phyloP scores from a whole-genome alignment of 2,797 vertebrate genomes.

The Microctenopoma stevenorrisi region DNA sequence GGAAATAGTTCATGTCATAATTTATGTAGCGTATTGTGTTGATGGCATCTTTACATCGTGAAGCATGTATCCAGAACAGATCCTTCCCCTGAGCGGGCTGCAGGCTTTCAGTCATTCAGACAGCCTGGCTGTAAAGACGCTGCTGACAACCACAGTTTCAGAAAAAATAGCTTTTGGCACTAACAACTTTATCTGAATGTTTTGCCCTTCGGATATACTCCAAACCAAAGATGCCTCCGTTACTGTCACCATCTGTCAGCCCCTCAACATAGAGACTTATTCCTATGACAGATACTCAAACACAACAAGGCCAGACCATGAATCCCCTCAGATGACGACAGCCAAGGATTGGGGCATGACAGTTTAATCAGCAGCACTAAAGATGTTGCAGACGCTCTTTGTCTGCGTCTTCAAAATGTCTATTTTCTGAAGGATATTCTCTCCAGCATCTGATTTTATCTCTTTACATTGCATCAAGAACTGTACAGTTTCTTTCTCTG shows the following conservation, averaged over 20 bases:
- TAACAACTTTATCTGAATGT: slow-evolving; percentile 72
- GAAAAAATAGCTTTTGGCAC: slow-evolving; percentile 67
- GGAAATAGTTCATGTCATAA: slow-evolving; percentile 38
- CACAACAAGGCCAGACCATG: slow-evolving; percentile 52
- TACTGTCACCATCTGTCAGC: slow-evolving; percentile 68
- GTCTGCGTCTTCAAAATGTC: slow-evolving; percentile 25
- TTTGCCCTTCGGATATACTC: slow-evolving; percentile 69
- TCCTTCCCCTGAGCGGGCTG: slow-evolving; percentile 49
- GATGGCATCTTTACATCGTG: slow-evolving; percentile 57
- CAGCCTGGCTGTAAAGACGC: slow-evolving; percentile 60
- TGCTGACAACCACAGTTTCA: slow-evolving; percentile 69
- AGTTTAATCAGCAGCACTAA: slow-evolving; percentile 53
- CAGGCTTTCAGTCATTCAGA: slow-evolving; percentile 62
- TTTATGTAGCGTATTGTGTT: slow-evolving; percentile 39
- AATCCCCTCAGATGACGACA: slow-evolving; percentile 43
- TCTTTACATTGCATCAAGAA: neutral
- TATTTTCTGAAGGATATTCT: slow-evolving; percentile 5
- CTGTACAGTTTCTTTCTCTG: too few relatives aligned
- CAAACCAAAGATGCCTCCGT: slow-evolving; percentile 61
- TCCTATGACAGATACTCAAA: slow-evolving; percentile 55
- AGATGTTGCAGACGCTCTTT: slow-evolving; percentile 29
- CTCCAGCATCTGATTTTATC: neutral
- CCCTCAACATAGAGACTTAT: slow-evolving; percentile 56
- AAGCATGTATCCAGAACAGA: slow-evolving; percentile 41
- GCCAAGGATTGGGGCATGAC: slow-evolving; percentile 28